These are phyloP conservation scores for Piscicola geometra DNA, from an alignment of 2,888 invertebrate species.

Conservation along the genomic window DNA sequence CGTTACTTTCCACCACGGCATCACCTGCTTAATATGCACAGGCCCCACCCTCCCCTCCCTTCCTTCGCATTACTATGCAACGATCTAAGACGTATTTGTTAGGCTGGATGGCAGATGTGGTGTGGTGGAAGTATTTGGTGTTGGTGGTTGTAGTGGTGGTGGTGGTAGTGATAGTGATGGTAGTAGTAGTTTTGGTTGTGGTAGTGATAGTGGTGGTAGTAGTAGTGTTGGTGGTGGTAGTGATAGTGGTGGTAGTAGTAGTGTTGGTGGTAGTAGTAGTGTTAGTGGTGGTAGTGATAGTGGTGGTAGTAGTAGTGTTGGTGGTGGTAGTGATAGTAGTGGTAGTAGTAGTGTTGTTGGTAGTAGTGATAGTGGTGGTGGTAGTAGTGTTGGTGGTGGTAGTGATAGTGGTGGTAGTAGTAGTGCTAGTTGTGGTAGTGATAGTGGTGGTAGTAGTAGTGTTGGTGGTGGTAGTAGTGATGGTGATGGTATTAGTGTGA, in stretches of 20 bases:
- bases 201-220: no score
- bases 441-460: no score
- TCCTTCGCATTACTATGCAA: no score
- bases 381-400: background rate
- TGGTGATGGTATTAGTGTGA: no score
- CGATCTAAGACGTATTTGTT: background rate
- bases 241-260: no score
- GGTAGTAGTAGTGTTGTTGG: background rate
- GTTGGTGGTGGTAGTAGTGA: no score
- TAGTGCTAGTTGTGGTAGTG: background rate
- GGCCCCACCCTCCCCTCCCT: background rate
- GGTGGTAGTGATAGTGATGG: no score
- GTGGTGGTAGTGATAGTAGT: conserved; percentile 11
- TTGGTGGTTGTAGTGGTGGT: background rate
- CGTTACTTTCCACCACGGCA: background rate
- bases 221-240: no score
- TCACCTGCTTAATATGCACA: background rate
- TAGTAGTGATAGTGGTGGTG: background rate
- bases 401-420: background rate
- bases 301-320: background rate
- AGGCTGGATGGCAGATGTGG: background rate
- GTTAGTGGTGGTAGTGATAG: background rate
- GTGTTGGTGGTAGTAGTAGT: no score
- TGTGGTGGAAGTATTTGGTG: no score
- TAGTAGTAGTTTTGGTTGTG: no score